Evolutionary conservation across 2,888 invertebrate species (phyloP).

Genomic region (Cordilura impudica): DNA sequence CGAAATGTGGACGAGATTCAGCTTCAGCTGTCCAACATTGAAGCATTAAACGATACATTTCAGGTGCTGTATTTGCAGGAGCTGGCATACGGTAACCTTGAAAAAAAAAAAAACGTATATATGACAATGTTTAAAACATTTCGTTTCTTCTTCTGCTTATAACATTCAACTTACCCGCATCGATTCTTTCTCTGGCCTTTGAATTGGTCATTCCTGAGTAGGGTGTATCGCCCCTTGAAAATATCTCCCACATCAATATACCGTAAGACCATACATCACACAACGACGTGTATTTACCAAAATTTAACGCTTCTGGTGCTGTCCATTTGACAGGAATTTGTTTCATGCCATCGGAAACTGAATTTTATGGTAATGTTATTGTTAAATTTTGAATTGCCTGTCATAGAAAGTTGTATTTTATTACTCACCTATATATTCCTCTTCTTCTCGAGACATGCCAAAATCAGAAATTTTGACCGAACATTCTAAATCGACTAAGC

Average conservation of each 20-base stretch:
- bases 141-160: not conserved
- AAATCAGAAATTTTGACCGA: conserved; percentile 98
- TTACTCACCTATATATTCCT: conserved; percentile 87
- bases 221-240: conserved; percentile 94
- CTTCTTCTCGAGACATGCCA: conserved; percentile 98
- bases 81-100: conserved; percentile 95
- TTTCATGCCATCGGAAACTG: conserved; percentile 97
- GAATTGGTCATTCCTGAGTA: conserved; percentile 96
- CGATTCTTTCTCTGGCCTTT: conserved; percentile 94
- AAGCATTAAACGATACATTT: conserved; percentile 93
- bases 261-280: conserved; percentile 99
- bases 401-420: not conserved
- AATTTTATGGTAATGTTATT: conserved; percentile 3
- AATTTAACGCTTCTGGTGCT: conserved; percentile 96
- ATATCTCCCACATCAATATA: conserved; percentile 97
- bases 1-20: conserved; percentile 94
- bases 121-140: no score
- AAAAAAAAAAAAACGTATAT: conserved; percentile 13
- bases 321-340: conserved; percentile 99
- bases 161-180: conserved; percentile 82
- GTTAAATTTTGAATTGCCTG: not conserved
- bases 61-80: conserved; percentile 91
- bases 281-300: conserved; percentile 96
- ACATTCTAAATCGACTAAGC: conserved; percentile 86
- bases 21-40: conserved; percentile 96